A percentile compares a stretch with the other conserved stretches of the same genome.
These are phyloP conservation scores for Cavia aperea DNA, from an alignment of 2,113 vertebrate species.

Conservation along the genomic window DNA sequence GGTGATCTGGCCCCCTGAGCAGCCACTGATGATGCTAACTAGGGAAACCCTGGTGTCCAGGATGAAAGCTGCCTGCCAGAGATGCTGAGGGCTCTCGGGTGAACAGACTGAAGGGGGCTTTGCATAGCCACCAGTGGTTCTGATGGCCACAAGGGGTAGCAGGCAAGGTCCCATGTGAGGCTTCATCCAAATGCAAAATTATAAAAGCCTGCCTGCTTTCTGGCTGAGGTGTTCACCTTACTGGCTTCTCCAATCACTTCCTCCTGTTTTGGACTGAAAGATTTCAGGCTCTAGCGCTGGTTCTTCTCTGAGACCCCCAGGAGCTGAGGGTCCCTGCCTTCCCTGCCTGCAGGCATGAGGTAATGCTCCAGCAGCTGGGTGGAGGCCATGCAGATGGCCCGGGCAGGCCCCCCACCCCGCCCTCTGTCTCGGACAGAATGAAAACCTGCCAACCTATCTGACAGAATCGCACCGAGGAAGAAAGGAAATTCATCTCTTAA, in stretches of 20 bases:
- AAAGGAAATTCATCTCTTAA: slow-evolving; percentile 55
- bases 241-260: accelerated
- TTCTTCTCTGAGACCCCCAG: neutral
- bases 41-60: neutral
- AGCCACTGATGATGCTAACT: accelerated
- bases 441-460: slow-evolving; percentile 48
- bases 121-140: neutral
- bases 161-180: accelerated
- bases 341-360: neutral
- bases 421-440: slow-evolving; percentile 21
- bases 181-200: neutral
- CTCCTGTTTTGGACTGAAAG: neutral
- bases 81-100: neutral
- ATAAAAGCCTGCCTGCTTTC: accelerated
- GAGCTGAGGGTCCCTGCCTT: neutral
- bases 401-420: neutral
- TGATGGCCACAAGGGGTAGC: neutral
- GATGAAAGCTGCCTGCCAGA: accelerated
- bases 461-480: slow-evolving; percentile 9
- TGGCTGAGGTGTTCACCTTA: neutral
- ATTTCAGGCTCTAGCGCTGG: accelerated
- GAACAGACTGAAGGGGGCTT: neutral
- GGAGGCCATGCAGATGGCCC: neutral
- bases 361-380: neutral
- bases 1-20: accelerated